These are phyloP conservation scores for Galeopterus variegatus DNA, from an alignment of 2,113 vertebrate genomes.

Conservation along the genomic window DNA sequence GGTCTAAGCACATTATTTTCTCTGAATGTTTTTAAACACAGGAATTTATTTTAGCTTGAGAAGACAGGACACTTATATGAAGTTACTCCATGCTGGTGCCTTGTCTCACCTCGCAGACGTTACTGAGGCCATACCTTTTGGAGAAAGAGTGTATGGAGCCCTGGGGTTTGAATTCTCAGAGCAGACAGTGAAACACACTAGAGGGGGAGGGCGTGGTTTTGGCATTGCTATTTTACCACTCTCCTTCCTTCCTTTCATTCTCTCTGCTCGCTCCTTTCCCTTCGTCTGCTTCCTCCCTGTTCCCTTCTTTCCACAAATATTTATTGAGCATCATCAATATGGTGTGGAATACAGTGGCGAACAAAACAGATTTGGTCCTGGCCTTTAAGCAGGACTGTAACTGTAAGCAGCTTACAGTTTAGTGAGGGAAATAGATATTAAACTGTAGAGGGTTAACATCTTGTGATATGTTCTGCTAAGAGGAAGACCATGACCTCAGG, in stretches of 20 bases:
- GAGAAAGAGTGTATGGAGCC: background rate
- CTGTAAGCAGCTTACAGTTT: background rate
- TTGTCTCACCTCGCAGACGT: background rate
- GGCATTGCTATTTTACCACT: background rate
- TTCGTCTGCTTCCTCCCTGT: background rate
- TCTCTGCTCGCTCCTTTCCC: background rate
- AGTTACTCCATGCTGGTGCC: background rate
- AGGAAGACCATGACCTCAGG: too few relatives aligned
- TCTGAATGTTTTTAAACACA: slow-evolving; percentile 48
- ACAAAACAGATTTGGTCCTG: background rate
- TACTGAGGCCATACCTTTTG: background rate
- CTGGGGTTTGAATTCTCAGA: background rate
- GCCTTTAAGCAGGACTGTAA: background rate
- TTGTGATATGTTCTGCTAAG: too few relatives aligned
- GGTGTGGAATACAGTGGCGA: background rate
- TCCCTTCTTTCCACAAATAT: background rate
- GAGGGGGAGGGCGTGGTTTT: background rate
- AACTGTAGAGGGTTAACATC: too few relatives aligned
- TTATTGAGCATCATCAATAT: background rate
- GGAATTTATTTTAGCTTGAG: slow-evolving; percentile 29
- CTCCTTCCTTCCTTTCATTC: background rate
- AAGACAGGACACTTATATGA: background rate
- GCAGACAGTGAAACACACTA: background rate
- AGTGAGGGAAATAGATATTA: background rate
- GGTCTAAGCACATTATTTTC: background rate